Evolutionary conservation across 2,113 vertebrate species (phyloP).

Genomic region (Ursus arctos): DNA sequence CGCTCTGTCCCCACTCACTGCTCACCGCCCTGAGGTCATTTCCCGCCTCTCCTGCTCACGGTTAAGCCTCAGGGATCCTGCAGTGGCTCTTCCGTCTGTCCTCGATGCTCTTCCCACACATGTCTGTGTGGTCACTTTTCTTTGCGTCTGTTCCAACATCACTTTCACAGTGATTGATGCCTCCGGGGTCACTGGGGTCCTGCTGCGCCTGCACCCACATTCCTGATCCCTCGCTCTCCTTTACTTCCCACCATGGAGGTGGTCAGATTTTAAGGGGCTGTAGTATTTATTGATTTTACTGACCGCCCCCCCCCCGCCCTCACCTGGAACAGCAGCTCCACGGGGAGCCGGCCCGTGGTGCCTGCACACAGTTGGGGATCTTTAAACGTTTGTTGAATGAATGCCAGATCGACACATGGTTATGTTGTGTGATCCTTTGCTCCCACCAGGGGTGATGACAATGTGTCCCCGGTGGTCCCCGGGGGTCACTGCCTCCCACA

Average conservation of each 20-base stretch:
- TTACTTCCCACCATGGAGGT: background rate
- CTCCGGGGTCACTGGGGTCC: background rate
- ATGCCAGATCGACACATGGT: background rate
- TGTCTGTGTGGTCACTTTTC: accelerated
- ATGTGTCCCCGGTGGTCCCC: too few species aligned
- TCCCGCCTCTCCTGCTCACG: background rate
- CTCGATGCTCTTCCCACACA: accelerated
- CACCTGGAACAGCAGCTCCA: background rate
- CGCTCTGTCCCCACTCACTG: background rate
- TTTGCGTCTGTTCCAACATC: background rate
- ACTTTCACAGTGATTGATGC: background rate
- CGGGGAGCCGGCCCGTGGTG: background rate
- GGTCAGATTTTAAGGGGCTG: accelerated
- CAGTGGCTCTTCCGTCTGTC: background rate
- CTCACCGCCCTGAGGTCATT: background rate
- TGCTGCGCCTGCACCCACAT: accelerated
- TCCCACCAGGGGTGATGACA: background rate
- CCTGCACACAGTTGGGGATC: too few species aligned
- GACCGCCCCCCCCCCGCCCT: background rate
- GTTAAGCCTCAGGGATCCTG: too few species aligned
- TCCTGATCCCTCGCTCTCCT: background rate
- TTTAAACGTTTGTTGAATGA: background rate
- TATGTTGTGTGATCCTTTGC: background rate
- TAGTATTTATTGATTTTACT: background rate
- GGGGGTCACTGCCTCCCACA: too few species aligned